Percentiles rank a stretch among this genome's conserved stretches.
Conservation (phyloP, 1,140 invertebrate genomes). For the Trichomalopsis sarcophagae region DNA sequence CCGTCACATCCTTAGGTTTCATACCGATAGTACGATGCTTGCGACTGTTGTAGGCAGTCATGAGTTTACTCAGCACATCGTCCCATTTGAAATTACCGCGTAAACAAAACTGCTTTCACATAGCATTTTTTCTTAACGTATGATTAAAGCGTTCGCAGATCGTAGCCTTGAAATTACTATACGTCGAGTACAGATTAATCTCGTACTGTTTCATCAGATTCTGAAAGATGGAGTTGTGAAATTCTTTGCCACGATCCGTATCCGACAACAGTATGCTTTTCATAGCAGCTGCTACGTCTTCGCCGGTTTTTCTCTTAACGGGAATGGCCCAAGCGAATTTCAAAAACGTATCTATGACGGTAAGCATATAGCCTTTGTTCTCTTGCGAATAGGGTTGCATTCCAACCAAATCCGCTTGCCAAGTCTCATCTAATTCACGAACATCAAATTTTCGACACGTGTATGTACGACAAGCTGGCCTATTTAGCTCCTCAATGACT, state of each 20-base stretch:
- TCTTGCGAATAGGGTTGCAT: no score
- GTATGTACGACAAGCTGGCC: not conserved
- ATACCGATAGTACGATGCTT: no score
- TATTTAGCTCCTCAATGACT: not conserved
- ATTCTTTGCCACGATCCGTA: no score
- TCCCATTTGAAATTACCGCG: not conserved
- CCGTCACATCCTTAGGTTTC: no score
- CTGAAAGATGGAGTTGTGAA: no score
- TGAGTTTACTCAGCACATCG: not conserved
- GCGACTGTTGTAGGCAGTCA: no score
- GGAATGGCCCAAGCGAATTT: constrained; percentile 66
- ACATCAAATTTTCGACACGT: no score
- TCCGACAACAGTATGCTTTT: not conserved
- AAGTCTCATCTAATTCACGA: not conserved
- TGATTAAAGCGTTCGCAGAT: not conserved
- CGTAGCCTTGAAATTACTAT: no score
- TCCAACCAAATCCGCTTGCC: not conserved
- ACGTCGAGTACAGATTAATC: no score
- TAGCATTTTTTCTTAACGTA: not conserved
- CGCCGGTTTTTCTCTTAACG: constrained; percentile 60
- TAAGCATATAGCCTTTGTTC: no score
- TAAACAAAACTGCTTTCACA: not conserved
- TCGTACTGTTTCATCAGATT: no score
- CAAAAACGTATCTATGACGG: constrained; percentile 64
- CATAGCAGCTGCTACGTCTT: constrained; percentile 30